These are phyloP conservation scores for Metalampra italica DNA, from an alignment of 2,888 invertebrate genomes.

Conservation along the genomic window DNA sequence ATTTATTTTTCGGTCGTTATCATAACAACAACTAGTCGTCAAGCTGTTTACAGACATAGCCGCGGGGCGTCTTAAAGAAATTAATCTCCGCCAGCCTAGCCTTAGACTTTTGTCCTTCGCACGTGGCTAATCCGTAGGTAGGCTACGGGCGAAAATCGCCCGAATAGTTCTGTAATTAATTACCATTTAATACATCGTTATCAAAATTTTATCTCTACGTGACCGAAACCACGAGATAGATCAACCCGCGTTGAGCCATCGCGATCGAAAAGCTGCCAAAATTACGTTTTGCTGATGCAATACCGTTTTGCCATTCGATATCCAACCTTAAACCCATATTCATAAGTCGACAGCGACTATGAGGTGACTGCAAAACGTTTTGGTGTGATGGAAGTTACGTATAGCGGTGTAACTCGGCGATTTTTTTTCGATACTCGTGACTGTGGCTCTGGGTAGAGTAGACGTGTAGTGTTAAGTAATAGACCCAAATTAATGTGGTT, in stretches of 20 bases:
- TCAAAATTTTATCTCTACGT: conserved; percentile 49
- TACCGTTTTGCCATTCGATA: neutral
- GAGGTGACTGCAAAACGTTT: neutral
- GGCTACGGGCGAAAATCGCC: neutral
- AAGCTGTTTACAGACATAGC: neutral
- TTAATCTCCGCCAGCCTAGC: neutral
- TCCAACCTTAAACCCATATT: neutral
- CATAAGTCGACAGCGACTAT: neutral
- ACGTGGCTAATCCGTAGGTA: neutral
- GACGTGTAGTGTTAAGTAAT: neutral
- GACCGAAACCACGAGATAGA: conserved; percentile 40
- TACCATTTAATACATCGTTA: conserved; percentile 20
- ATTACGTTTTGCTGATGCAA: neutral
- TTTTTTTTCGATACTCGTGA: neutral
- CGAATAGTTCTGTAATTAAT: conserved; percentile 12
- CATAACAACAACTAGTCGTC: too few relatives aligned
- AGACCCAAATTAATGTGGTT: neutral
- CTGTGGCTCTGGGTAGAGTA: neutral
- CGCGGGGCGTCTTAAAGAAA: neutral
- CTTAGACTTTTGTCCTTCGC: neutral
- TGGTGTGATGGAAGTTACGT: neutral
- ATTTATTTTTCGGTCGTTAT: too few relatives aligned
- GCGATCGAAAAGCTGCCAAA: neutral
- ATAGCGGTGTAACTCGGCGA: neutral
- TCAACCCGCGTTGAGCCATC: neutral